Evolutionary conservation across 35 echinoderm and acorn worm species (phyloP).

Genomic region (Apostichopus japonicus): DNA sequence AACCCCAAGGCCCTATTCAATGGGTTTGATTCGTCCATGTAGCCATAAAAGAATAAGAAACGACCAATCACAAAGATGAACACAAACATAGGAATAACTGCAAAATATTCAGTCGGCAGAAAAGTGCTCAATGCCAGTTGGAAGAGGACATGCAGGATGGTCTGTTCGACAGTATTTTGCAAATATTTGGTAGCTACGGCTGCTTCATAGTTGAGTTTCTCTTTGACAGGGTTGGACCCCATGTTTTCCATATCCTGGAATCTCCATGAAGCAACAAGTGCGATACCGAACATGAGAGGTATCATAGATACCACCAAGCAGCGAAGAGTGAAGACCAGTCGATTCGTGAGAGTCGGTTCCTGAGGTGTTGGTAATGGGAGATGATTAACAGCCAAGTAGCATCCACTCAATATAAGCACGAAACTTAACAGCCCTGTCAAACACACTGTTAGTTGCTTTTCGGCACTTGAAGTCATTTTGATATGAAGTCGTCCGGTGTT

Average conservation of each 20-base stretch:
- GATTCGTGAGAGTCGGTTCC: background rate
- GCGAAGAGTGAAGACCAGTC: background rate
- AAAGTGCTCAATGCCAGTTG: background rate
- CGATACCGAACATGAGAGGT: background rate
- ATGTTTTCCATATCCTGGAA: constrained; percentile 29
- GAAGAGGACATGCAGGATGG: background rate
- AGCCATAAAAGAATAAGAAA: constrained; percentile 31
- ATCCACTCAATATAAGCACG: background rate
- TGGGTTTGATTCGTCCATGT: constrained; percentile 28
- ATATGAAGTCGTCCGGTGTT: background rate
- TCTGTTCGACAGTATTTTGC: background rate
- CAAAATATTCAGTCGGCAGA: background rate
- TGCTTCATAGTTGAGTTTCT: background rate
- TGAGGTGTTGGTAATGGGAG: constrained; percentile 4
- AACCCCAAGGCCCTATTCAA: constrained; percentile 43
- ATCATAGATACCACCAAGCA: background rate
- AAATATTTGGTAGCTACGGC: background rate
- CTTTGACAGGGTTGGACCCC: background rate
- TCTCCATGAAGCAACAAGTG: background rate
- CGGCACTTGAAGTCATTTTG: background rate
- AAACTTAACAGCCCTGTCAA: background rate
- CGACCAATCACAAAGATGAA: background rate
- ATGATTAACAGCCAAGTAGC: constrained; percentile 7
- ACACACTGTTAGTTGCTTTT: background rate
- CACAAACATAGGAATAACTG: background rate